Evolutionary conservation across 2,888 invertebrate genomes (phyloP).

Genomic region (Aspidapion aeneum): DNA sequence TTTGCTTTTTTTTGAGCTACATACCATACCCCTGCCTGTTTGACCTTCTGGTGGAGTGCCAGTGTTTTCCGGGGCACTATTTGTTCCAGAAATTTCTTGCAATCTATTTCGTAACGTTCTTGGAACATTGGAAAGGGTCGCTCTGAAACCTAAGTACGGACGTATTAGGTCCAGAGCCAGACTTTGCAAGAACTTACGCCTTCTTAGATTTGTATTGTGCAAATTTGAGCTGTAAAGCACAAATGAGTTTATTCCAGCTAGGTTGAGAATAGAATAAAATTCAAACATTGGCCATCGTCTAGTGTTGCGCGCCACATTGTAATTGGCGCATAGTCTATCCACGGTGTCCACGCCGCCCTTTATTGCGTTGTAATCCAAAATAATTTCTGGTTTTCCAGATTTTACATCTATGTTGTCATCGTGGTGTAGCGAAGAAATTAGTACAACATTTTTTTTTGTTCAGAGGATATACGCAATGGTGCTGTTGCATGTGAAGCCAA

Average conservation of each 20-base stretch:
- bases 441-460: conserved; percentile 16
- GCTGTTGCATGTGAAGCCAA: conserved; percentile 16
- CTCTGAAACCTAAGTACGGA: conserved; percentile 15
- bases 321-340: too few relatives aligned
- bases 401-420: too few relatives aligned
- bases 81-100: too few relatives aligned
- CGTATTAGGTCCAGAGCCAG: conserved; percentile 13
- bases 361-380: too few relatives aligned
- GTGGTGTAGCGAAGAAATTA: conserved; percentile 18
- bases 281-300: conserved; percentile 17
- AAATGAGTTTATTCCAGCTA: too few relatives aligned
- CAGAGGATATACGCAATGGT: conserved; percentile 18
- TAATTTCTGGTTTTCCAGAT: too few relatives aligned
- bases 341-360: too few relatives aligned
- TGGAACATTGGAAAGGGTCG: conserved; percentile 10
- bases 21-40: too few relatives aligned
- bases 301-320: too few relatives aligned
- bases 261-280: conserved; percentile 16
- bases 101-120: conserved; percentile 14
- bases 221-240: conserved; percentile 12
- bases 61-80: too few relatives aligned
- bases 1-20: too few relatives aligned
- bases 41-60: too few relatives aligned
- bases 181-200: conserved; percentile 14
- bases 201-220: conserved; percentile 11